phyloP scores from a whole-genome alignment of 1,140 invertebrate genomes.

The Drosophila nasuta region DNA sequence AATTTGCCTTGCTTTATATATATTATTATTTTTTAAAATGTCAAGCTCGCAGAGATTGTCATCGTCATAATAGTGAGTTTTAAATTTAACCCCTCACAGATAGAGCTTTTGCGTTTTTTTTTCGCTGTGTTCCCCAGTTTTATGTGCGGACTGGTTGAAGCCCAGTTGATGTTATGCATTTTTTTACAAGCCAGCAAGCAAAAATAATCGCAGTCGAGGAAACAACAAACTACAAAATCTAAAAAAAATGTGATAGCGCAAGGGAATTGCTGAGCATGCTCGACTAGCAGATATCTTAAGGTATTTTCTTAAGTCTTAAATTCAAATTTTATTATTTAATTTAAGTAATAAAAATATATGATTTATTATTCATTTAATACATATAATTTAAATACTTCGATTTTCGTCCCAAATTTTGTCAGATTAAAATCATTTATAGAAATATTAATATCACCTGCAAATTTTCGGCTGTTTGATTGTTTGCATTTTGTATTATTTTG shows the following conservation, averaged over 20 bases:
- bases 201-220: slow-evolving; percentile 22
- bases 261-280: not conserved
- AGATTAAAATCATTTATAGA: too few relatives aligned
- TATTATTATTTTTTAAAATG: not conserved
- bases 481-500: too few relatives aligned
- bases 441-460: too few relatives aligned
- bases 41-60: slow-evolving; percentile 6
- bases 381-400: too few relatives aligned
- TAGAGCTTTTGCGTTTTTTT: not conserved
- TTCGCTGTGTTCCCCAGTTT: slow-evolving; percentile 1
- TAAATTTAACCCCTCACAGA: not conserved
- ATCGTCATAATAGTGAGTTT: not conserved
- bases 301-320: not conserved
- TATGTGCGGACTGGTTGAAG: not conserved
- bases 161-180: slow-evolving; percentile 6
- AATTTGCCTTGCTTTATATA: not conserved
- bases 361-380: too few relatives aligned
- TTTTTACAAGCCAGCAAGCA: slow-evolving; percentile 46
- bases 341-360: not conserved
- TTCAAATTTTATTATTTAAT: not conserved
- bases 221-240: slow-evolving; percentile 3
- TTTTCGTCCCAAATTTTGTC: too few relatives aligned
- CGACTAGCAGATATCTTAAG: not conserved
- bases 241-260: not conserved
- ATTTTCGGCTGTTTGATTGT: too few relatives aligned